phyloP scores from a whole-genome alignment of 2,888 invertebrate genomes.

The Caenorhabditis sp. region DNA sequence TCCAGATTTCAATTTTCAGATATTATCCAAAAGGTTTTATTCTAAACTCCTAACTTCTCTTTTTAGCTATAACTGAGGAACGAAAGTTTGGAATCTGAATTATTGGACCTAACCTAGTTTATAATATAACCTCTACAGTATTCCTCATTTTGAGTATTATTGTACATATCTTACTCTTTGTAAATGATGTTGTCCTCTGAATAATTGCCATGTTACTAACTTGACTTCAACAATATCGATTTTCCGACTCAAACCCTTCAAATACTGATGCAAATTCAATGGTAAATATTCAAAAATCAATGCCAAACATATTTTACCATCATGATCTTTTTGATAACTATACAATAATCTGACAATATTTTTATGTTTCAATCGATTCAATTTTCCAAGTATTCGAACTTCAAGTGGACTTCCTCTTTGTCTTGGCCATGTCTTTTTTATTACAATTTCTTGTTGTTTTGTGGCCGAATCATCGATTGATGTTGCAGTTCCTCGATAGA shows the following conservation, averaged over 20 bases:
- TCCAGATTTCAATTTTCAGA: too few relatives aligned
- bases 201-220: constrained; percentile 55
- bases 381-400: constrained; percentile 86
- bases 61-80: too few relatives aligned
- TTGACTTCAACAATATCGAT: constrained; percentile 42
- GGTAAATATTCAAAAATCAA: constrained; percentile 58
- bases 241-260: constrained; percentile 26
- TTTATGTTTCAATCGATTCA: constrained; percentile 91
- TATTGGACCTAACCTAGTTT: too few relatives aligned
- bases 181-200: constrained; percentile 54
- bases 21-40: too few relatives aligned
- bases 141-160: too few relatives aligned
- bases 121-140: too few relatives aligned
- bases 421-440: constrained; percentile 59
- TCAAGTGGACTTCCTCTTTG: constrained; percentile 17
- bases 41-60: too few relatives aligned
- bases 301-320: constrained; percentile 34
- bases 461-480: neutral
- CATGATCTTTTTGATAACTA: constrained; percentile 78
- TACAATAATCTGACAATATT: constrained; percentile 95
- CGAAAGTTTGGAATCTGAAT: too few relatives aligned
- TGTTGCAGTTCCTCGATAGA: constrained; percentile 36
- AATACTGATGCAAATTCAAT: constrained; percentile 44
- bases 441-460: constrained; percentile 33
- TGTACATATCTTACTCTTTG: constrained; percentile 22